Evolutionary conservation across 2,888 invertebrate genomes (phyloP).

Genomic region (Philaethria dido): DNA sequence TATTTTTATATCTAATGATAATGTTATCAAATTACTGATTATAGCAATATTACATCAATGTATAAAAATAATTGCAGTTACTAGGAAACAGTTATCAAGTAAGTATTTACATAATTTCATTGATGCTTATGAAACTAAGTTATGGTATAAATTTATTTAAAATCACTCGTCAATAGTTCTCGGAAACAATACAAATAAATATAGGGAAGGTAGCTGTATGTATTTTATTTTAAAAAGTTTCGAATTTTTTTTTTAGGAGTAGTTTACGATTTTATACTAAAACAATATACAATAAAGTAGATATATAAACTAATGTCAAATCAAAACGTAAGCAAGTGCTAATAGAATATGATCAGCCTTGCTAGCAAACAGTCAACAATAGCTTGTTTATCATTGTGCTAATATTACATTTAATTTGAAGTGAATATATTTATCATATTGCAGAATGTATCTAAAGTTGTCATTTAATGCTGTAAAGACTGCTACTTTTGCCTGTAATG

Average conservation of each 20-base stretch:
- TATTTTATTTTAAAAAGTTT: too few relatives aligned
- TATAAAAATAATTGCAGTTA: background rate
- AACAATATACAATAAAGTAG: too few relatives aligned
- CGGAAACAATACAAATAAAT: too few relatives aligned
- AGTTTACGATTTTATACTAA: too few relatives aligned
- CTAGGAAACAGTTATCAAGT: conserved; percentile 3
- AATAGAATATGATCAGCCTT: conserved; percentile 21
- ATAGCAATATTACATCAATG: background rate
- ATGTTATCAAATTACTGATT: conserved; percentile 1
- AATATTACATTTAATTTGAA: conserved; percentile 29
- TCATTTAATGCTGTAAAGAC: conserved; percentile 53
- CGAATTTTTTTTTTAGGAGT: too few relatives aligned
- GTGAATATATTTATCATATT: conserved; percentile 45
- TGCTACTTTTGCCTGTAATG: conserved; percentile 45
- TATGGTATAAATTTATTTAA: too few relatives aligned
- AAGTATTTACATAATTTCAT: conserved; percentile 2
- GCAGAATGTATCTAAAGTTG: conserved; percentile 62
- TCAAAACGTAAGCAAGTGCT: conserved; percentile 4
- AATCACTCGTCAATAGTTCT: too few relatives aligned
- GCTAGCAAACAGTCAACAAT: conserved; percentile 11
- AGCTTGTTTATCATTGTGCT: background rate
- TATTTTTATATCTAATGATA: conserved; percentile 12
- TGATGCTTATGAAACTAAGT: background rate
- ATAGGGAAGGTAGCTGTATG: too few relatives aligned
- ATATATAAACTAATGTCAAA: background rate